Conservation (phyloP, 2,797 vertebrate genomes). For the Tokudaia muenninki region DNA sequence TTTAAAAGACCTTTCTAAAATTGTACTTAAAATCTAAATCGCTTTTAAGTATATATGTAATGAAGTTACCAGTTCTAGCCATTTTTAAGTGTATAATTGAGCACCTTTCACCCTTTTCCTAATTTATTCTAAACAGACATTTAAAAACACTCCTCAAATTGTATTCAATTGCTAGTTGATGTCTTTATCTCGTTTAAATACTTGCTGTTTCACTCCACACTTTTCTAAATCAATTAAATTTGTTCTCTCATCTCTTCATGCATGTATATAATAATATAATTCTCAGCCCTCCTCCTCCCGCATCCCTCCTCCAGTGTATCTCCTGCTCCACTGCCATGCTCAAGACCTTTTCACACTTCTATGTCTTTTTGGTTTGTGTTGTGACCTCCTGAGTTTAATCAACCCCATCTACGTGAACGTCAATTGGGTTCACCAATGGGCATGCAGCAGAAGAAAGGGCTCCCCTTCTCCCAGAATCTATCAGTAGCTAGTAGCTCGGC, state of each 20-base stretch:
- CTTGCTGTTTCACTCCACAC: background rate
- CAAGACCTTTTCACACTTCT: too few relatives aligned
- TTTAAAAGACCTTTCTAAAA: background rate
- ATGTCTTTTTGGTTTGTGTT: background rate
- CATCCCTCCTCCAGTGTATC: too few relatives aligned
- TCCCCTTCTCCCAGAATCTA: background rate
- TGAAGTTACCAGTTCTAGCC: background rate
- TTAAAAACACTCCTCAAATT: background rate
- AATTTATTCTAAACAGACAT: background rate
- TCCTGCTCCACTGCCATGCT: too few relatives aligned
- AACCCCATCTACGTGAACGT: background rate
- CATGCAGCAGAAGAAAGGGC: too few relatives aligned
- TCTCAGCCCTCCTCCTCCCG: background rate
- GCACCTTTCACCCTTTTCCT: background rate
- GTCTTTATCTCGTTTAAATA: background rate
- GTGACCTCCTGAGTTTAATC: background rate
- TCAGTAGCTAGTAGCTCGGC: background rate
- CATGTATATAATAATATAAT: background rate
- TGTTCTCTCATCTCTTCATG: background rate
- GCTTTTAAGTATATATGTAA: background rate
- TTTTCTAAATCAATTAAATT: background rate
- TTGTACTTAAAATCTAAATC: background rate
- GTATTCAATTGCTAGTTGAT: background rate
- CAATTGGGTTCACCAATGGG: background rate
- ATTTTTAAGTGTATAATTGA: background rate